Evolutionary conservation across 2,797 vertebrate genomes (phyloP), one percentile per base, ranked within the genome.

Genomic region (Delichon dasypus): DNA sequence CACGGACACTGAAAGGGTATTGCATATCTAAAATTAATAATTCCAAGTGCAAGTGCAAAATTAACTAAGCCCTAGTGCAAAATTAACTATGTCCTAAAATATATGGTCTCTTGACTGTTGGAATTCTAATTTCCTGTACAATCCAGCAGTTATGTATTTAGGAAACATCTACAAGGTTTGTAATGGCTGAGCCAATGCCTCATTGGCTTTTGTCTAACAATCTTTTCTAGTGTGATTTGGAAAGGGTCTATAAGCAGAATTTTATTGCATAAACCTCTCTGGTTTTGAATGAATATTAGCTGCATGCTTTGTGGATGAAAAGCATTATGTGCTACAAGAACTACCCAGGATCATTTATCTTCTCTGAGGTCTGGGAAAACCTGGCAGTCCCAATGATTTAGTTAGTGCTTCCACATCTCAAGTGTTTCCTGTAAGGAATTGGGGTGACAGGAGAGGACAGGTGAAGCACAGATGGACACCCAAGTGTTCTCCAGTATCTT

Each of bases 241-340:
- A 38, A 85, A 91, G 44, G 70, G 62, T 50, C 79, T 95, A 36
- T 53, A 88, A 86, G 85, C 66, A 90, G 68, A 83, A 83, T 84
- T 78, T 92, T 67, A 88, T 84, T 92, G 66, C 82, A 86, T 93
- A 94, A 92, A 93, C 73, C 88, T 86, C 48, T 55, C 60, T 76
- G 73, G 0, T 84, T 94, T 94, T 79, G 58, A 73, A 71, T 54
- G 40, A 88, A 29, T 92, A 93, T 91, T 85, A 91, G 55, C 94
- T 96, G 45, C 61, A 50, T 76, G 70, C 66, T 76, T 91, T 92
- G 90, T 0, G 0, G 60, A 84, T 93, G 60, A 88, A 90, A 77
- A 92, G 60, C 71, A 44, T 89, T 90, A 85, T 92, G 89, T 81
- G 85, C 62, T 89, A 18, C 55, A 57, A 53, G 62, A 91, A 25